Evolutionary conservation across 1,140 invertebrate genomes (phyloP).

Genomic region (Sycophaga agraensis): DNA sequence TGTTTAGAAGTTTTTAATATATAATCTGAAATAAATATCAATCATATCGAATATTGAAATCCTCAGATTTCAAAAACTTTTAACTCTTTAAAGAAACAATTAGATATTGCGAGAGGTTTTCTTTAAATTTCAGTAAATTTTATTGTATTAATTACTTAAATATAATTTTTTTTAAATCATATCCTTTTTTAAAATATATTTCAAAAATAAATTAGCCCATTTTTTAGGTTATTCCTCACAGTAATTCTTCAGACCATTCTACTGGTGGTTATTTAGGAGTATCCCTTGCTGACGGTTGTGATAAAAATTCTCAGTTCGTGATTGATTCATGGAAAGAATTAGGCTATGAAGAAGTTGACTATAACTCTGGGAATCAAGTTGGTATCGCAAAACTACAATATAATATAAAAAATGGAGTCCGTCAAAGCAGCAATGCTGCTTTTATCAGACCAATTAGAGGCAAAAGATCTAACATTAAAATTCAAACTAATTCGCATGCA

Average conservation of each 20-base stretch:
- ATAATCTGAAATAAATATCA: too few species aligned
- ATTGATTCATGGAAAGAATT: slow-evolving; percentile 56
- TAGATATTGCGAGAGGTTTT: too few species aligned
- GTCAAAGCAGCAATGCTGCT: slow-evolving; percentile 68
- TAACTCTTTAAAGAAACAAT: too few species aligned
- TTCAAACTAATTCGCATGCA: slow-evolving; percentile 68
- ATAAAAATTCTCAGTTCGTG: slow-evolving; percentile 56
- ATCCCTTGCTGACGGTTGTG: slow-evolving; percentile 61
- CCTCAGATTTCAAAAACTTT: too few species aligned
- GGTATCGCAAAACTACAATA: slow-evolving; percentile 66
- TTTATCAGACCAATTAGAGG: slow-evolving; percentile 70
- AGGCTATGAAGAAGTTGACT: slow-evolving; percentile 52
- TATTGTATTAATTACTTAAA: not conserved
- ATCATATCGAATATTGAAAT: too few species aligned
- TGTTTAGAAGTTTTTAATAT: too few species aligned
- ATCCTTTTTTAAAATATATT: too few species aligned
- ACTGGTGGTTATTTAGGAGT: slow-evolving; percentile 65
- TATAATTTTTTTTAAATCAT: too few species aligned
- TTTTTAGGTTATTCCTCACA: slow-evolving; percentile 46
- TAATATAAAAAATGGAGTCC: slow-evolving; percentile 64
- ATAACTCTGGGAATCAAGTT: slow-evolving; percentile 60
- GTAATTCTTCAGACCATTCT: slow-evolving; percentile 64
- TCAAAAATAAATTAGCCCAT: too few species aligned
- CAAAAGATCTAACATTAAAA: slow-evolving; percentile 68
- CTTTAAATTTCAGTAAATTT: not conserved